Base-by-base conservation (phyloP, 2,113 vertebrate genomes). In the Pycnonotus jocosus region DNA sequence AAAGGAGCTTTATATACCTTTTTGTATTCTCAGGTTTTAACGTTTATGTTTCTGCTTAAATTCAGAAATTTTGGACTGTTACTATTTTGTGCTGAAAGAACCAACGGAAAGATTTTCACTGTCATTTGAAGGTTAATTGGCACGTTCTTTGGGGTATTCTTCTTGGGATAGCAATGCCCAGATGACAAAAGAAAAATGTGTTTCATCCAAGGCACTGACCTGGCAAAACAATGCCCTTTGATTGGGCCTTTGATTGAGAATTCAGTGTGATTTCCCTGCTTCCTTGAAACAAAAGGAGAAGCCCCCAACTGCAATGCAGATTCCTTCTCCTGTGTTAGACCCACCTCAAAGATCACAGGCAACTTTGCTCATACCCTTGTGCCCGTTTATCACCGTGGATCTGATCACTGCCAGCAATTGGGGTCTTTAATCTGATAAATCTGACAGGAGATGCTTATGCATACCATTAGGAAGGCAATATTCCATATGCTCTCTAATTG, bases 401-500 rank as follows among this genome's bases (percentile, higher is more conserved):
- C 82, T 74, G 74, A 90, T 94, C 92, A 61, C 40, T 82, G 53
- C 81, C 90, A 96, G 88, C 65, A 84, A 74, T 76, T 33, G 71
- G 51, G 27, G 66, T 95, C 92, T 95, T 95, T 92, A 94, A 92
- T 96, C 58, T 97, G 87, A 66, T 87, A 86, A 93, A 97, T 88
- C 57, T 96, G 97, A 95, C 96, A 95, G 45, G 86, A 94, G 81
- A 93, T 92, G 88, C 81, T 96, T 95, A 92, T 81, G 85, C 93
- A 87, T 96, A 76, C 61, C 44, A 90, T 97, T 96, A 90, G 90
- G 88, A 92, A 89, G 87, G 91, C 92, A 95, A 69, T 97, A 87
- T 79, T 95, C 92, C 88, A 92, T 90, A 92, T 96, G 89, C 51
- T 95, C 69, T 80, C 92, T 96, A 97, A 96, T 91, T 95, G 94